Base-by-base conservation (phyloP, 1,140 invertebrate species). In the Palaemon carinicauda region DNA sequence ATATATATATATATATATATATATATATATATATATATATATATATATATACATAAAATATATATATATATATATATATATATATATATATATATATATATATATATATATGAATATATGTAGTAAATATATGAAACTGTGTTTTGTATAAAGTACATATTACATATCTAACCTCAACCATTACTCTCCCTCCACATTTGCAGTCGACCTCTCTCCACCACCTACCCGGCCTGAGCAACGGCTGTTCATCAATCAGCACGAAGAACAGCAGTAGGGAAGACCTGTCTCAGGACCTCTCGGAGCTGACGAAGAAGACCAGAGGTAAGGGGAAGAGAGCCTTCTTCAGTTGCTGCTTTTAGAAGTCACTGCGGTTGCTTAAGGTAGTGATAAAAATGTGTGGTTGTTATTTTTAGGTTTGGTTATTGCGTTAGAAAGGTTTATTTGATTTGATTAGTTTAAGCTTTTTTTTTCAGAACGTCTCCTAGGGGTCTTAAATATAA, bases 161-260 rank as follows among this genome's bases (percentile, higher is more conserved):
- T 60, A 60, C 14, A 60, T 60, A 60, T 60, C 3, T 24, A 60
- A n/a, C 3, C 14, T 4, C 54, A 60, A n/a, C 27, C 9, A 78
- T 9, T 51, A 9, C 50, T 12, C 27, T 52, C 65, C 15, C 31
- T 53, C 69, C 51, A 21, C n/a, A n/a, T n/a, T 41, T n/a, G 7
- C 87, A 87, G 87, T 54, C 73, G 54, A 82, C 80, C 1, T 87
- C 87, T 12, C 87, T 87, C 1, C 87, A 87, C 33, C 80, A 82
- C 60, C 73, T 87, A 31, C 60, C 80, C 9, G 81, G 86, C 15
- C 80, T 87, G 71, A 82, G 87, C 73, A 87, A 87, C 27, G 87
- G 86, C 0, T 87, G 80, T 15, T 82, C 87, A 5, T 87, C 80
- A 27, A 21, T 83, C 51, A 83, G 81, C 81, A 77, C 81, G 19